phyloP scores from a whole-genome alignment of 1,140 invertebrate species.

The Holotrichia oblita region DNA sequence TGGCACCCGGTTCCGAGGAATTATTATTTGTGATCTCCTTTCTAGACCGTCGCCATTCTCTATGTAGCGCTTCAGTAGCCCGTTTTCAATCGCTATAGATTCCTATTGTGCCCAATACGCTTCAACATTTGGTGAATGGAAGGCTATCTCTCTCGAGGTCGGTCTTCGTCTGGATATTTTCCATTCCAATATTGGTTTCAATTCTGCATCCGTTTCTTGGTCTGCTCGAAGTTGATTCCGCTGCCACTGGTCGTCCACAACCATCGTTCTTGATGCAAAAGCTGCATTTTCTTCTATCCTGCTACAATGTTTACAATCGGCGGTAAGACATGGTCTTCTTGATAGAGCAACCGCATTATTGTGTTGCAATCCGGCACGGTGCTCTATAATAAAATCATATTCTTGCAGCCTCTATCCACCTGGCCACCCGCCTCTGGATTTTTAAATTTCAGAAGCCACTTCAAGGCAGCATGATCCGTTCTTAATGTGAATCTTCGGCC shows the following conservation, averaged over 20 bases:
- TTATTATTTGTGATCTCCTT: too few species aligned
- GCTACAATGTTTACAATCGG: too few species aligned
- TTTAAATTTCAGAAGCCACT: constrained; percentile 55
- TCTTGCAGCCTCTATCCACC: too few species aligned
- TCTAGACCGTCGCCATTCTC: too few species aligned
- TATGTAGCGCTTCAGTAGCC: constrained; percentile 43
- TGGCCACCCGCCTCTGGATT: constrained; percentile 50
- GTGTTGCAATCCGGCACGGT: constrained; percentile 46
- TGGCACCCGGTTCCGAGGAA: too few species aligned
- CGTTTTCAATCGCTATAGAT: constrained; percentile 41
- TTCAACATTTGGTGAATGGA: constrained; percentile 43
- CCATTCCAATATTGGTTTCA: neutral
- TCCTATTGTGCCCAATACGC: constrained; percentile 47
- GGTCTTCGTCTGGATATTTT: neutral
- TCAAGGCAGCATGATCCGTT: constrained; percentile 55
- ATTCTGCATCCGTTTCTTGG: neutral
- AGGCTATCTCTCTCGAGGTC: neutral
- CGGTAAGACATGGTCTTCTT: too few species aligned
- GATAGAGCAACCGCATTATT: too few species aligned
- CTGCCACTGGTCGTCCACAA: too few species aligned
- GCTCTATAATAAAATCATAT: too few species aligned
- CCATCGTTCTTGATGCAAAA: too few species aligned
- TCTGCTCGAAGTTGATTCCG: neutral
- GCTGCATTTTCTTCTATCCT: too few species aligned
- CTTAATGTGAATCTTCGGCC: too few species aligned